Evolutionary conservation across 2,113 vertebrate genomes (phyloP).

Genomic region (Pyxicephalus adspersus): DNA sequence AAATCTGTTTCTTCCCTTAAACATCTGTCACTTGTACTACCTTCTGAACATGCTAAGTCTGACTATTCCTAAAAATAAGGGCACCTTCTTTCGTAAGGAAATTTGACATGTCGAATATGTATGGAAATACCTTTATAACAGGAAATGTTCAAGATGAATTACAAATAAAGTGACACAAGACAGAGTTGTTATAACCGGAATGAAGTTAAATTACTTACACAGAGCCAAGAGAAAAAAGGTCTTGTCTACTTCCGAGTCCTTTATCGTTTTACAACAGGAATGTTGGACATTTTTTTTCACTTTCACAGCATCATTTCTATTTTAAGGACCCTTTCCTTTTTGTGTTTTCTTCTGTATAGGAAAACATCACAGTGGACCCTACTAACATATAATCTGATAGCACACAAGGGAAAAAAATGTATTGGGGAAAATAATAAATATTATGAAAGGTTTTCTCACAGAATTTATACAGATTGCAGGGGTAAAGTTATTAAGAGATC

Average conservation of each 20-base stretch:
- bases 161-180: slow-evolving; percentile 41
- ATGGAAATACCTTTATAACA: slow-evolving; percentile 27
- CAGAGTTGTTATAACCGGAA: slow-evolving; percentile 8
- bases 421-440: no score
- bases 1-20: slow-evolving; percentile 1
- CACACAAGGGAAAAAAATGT: no score
- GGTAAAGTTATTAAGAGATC: no score
- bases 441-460: no score
- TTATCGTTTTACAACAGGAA: background rate
- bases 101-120: background rate
- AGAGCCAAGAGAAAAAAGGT: background rate
- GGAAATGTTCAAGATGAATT: slow-evolving; percentile 26
- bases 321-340: no score
- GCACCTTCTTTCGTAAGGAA: background rate
- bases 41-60: background rate
- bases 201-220: background rate
- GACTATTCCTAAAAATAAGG: background rate
- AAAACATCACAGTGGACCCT: no score
- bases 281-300: background rate
- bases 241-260: background rate
- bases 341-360: no score
- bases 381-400: no score
- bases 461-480: no score
- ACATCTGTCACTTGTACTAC: background rate
- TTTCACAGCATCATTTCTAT: background rate